Conservation (phyloP, 2,113 vertebrate genomes). For the Rhizomys pruinosus region DNA sequence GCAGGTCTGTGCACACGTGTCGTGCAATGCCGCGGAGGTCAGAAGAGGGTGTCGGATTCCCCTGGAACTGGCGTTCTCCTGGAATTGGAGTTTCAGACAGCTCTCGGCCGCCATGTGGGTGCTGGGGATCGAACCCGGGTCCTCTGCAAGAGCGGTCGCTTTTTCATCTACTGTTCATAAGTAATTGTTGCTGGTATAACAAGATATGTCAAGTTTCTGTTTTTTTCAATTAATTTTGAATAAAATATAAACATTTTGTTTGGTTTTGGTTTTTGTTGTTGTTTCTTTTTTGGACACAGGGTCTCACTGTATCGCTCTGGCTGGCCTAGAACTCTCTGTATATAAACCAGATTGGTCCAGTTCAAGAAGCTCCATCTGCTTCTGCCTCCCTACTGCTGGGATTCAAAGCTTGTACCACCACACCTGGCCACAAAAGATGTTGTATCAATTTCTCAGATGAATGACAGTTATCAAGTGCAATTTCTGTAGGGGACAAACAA, state of each 20-base stretch:
- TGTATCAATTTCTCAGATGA: conserved; percentile 10
- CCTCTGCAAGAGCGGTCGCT: too few relatives aligned
- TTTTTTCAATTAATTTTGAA: conserved; percentile 44
- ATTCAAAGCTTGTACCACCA: not conserved
- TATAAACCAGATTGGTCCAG: not conserved
- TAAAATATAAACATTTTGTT: not conserved
- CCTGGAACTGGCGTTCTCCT: too few relatives aligned
- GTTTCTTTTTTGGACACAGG: not conserved
- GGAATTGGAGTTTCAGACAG: too few relatives aligned
- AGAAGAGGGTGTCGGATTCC: too few relatives aligned
- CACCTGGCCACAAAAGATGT: not conserved
- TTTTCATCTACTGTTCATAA: not conserved
- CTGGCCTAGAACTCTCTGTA: not conserved
- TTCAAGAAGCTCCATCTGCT: not conserved
- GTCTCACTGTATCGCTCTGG: not conserved
- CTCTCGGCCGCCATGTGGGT: too few relatives aligned
- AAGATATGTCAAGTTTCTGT: not conserved
- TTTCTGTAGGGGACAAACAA: not conserved
- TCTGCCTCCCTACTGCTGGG: not conserved
- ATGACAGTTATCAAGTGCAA: not conserved
- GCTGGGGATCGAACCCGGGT: too few relatives aligned
- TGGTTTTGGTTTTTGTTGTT: not conserved
- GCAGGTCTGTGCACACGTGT: too few relatives aligned
- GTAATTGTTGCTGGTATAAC: not conserved
- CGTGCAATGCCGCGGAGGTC: too few relatives aligned